A percentile compares a stretch with the other conserved stretches of the same genome.
Evolutionary conservation across 2,113 vertebrate species (phyloP).

Genomic region (Dipodomys stephensi): DNA sequence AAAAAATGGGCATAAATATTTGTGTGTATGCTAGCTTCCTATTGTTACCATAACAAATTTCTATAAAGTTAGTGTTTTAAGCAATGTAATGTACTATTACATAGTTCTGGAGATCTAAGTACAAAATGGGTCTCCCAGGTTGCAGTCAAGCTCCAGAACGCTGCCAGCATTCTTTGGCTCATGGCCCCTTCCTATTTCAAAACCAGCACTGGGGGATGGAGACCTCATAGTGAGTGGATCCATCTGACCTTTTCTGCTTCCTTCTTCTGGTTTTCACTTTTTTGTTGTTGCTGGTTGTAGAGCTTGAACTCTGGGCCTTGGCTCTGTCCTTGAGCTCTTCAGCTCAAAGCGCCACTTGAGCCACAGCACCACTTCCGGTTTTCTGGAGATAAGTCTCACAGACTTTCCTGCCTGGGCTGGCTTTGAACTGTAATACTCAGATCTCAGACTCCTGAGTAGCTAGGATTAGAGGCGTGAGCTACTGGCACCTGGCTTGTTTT

Average conservation of each 20-base stretch:
- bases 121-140: not conserved
- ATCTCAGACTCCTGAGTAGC: not conserved
- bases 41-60: not conserved
- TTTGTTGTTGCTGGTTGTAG: too few species aligned
- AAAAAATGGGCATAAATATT: not conserved
- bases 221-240: not conserved
- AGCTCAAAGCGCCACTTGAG: too few species aligned
- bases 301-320: too few species aligned
- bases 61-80: not conserved
- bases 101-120: not conserved
- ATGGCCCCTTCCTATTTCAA: not conserved
- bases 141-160: not conserved
- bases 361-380: too few species aligned
- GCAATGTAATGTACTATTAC: not conserved
- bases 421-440: too few species aligned
- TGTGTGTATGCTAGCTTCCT: not conserved
- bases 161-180: not conserved
- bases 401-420: too few species aligned
- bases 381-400: too few species aligned
- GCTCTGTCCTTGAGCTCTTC: too few species aligned
- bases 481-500: not conserved
- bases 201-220: not conserved
- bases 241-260: not conserved
- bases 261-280: not conserved
- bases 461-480: too few species aligned